Evolutionary conservation across 37 sponge, comb jelly and placozoan species (phyloP).

Genomic region (Halichondria panicea): DNA sequence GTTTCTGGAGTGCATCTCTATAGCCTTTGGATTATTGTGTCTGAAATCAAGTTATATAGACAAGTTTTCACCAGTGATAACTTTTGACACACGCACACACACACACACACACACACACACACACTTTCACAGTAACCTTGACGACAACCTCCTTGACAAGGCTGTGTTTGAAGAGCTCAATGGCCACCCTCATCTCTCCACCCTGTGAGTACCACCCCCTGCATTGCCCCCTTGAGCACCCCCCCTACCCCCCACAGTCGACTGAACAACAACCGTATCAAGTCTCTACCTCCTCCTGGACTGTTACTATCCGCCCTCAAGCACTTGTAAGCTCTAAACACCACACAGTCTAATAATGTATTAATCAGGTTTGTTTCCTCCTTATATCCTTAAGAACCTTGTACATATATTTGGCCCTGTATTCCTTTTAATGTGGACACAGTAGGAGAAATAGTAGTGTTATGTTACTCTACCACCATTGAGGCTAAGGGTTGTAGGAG

Average conservation of each 20-base stretch:
- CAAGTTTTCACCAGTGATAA: background rate
- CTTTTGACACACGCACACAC: background rate
- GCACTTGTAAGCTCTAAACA: slow-evolving; percentile 3
- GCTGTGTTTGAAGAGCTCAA: slow-evolving; percentile 5
- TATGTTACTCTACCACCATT: too few species aligned
- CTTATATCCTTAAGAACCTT: too few species aligned
- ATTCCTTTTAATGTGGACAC: too few species aligned
- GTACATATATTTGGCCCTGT: too few species aligned
- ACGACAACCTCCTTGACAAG: slow-evolving; percentile 10
- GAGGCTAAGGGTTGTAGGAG: too few species aligned
- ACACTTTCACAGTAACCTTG: slow-evolving; percentile 3
- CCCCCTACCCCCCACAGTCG: background rate
- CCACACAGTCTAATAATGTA: too few species aligned
- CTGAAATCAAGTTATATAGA: too few species aligned
- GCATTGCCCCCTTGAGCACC: background rate
- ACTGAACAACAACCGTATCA: slow-evolving; percentile 15
- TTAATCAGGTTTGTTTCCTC: too few species aligned
- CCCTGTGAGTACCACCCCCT: slow-evolving; percentile 6
- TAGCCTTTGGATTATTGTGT: too few species aligned
- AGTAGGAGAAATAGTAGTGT: too few species aligned
- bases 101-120: slow-evolving; percentile 10
- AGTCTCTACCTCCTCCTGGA: slow-evolving; percentile 1
- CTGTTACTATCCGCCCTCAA: background rate
- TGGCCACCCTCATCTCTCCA: background rate
- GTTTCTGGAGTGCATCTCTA: too few species aligned